Evolutionary conservation across 2,113 vertebrate genomes (phyloP).

Genomic region (Stigmatopora argus): DNA sequence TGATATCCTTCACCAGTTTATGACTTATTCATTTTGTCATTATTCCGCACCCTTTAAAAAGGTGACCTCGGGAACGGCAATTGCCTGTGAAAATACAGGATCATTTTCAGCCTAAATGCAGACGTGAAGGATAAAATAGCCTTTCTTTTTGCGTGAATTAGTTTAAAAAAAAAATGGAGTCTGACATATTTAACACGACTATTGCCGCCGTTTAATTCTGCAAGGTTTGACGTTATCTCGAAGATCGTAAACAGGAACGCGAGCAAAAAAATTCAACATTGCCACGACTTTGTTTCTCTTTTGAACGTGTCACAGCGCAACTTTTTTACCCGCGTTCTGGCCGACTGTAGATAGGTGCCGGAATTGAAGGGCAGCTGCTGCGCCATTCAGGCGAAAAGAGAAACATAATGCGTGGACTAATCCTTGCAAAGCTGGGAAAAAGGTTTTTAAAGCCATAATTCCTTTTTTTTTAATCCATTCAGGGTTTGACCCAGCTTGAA

Average conservation of each 20-base stretch:
- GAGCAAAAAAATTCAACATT: not conserved
- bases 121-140: no score
- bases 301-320: not conserved
- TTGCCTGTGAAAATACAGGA: not conserved
- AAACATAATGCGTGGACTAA: constrained; percentile 47
- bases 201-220: no score
- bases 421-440: constrained; percentile 56
- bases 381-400: constrained; percentile 21
- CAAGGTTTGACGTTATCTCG: not conserved
- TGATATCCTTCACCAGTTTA: constrained; percentile 7
- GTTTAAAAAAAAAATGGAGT: no score
- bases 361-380: constrained; percentile 24
- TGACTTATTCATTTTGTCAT: not conserved
- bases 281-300: not conserved
- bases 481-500: constrained; percentile 44
- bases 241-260: not conserved
- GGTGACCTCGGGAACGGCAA: not conserved
- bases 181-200: no score
- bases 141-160: no score
- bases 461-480: constrained; percentile 55
- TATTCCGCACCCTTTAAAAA: not conserved
- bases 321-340: constrained; percentile 15
- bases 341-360: constrained; percentile 21
- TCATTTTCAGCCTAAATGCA: no score
- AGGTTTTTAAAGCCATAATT: constrained; percentile 62